A percentile compares a stretch with the other conserved stretches of the same genome.
Conservation (phyloP, 1,140 invertebrate genomes). For the Agrilus planipennis region DNA sequence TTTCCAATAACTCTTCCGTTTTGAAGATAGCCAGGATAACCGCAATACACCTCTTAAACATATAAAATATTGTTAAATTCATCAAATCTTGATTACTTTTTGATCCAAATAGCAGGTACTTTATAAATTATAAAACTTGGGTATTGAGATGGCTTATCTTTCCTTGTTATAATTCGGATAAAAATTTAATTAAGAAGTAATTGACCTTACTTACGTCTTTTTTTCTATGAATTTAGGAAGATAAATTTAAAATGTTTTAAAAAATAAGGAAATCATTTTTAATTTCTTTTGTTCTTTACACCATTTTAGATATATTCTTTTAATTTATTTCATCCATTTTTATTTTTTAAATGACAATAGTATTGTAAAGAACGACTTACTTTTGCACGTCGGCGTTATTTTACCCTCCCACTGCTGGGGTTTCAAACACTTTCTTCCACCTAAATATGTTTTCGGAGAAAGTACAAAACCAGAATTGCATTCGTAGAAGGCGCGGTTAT, state of each 20-base stretch:
- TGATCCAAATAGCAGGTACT: no score
- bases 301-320: no score
- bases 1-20: conserved; percentile 41
- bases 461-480: conserved; percentile 43
- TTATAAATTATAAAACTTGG: no score
- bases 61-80: conserved; percentile 34
- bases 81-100: no score
- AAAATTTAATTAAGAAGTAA: no score
- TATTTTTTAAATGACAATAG: not conserved
- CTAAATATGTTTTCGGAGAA: conserved; percentile 19
- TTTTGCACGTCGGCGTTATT: conserved; percentile 34
- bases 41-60: conserved; percentile 40
- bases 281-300: no score
- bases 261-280: not conserved
- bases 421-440: conserved; percentile 36
- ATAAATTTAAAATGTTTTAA: not conserved
- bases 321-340: no score
- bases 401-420: conserved; percentile 40
- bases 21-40: conserved; percentile 43
- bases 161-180: no score
- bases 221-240: no score
- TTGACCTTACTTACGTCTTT: no score
- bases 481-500: conserved; percentile 34
- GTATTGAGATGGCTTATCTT: no score
- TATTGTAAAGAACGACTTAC: conserved; percentile 27